Base-by-base conservation (phyloP, 2,888 invertebrate genomes). In the Torymus texanus region DNA sequence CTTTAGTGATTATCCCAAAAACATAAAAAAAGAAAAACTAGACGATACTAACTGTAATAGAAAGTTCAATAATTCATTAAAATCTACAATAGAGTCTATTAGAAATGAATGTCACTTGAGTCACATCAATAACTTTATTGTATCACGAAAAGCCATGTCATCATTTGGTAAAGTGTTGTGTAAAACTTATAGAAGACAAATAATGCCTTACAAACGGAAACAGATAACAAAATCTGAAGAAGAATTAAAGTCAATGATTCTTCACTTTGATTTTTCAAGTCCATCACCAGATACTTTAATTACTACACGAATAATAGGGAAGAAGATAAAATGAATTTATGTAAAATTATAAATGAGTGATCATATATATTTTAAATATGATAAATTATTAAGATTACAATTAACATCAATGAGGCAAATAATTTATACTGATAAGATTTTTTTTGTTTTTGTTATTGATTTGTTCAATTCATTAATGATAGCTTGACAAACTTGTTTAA, bases 221-320 rank as follows among this genome's bases (percentile, higher is more conserved):
- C n/a, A 16, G 66, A 13, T 3, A 8, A 41, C 14, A 10, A 18
- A 53, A 13, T 13, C 21, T 41, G 12, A 0, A 67, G 41, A 66
- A 50, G 41, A 58, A 5, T 55, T 13, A 12, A 29, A 74, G 2
- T 68, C 16, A 12, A 80, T 91, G 71, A 84, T 84, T 79, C 86
- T 84, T 79, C 86, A 85, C 63, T 94, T 94, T 89, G 90, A 91
- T 81, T 94, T 94, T 88, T 89, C 91, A 51, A 91, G 91, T 59
- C 92, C 92, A 2, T 94, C 94, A 0, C 94, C 94, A 12, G 94
- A 94, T 89, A 93, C 92, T 87, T 83, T 91, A 75, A 91, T 93
- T 73, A 41, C 41, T 5, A 41, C 8, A 41, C 41, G 41, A 41
- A 41, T 41, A 41, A 41, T 41, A 41, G 41, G 41, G 10, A 41